Base-by-base conservation (phyloP, 2,113 vertebrate species). In the Tyrannus savana region DNA sequence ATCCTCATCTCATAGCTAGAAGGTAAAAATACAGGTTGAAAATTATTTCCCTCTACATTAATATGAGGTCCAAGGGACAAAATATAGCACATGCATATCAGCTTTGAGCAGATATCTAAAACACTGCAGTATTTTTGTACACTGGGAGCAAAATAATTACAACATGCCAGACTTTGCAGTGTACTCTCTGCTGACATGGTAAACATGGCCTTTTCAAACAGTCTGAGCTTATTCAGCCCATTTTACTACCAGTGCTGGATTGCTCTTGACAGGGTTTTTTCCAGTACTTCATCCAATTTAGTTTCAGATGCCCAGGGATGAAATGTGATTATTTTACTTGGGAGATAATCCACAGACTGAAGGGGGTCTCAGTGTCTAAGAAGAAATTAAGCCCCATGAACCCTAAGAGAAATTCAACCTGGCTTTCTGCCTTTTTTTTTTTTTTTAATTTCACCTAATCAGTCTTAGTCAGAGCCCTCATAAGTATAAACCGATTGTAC, bases 371-470 rank as follows among this genome's bases (percentile, higher is more conserved):
- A 21, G 35, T 49, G 37, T 27, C 62, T 71, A 84, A 62, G 44
- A 71, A 58, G 60, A 90, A 96, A 94, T 75, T 90, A 92, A 90
- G 28, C 31, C 23, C 9, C 1, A 0, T 58, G 31, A 92, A 62
- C 53, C 50, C 39, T 24, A 76, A 25, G 10, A 63, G 41, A 91
- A 85, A 96, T 66, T 83, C 14, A 69, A 13, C 74, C 68, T 88
- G 39, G 50, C 31, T 84, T 89, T 55, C 52, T 47, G 16, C 28
- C 58, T 55, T 56, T 39, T 62, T 64, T 14, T 42, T 53, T 72
- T 87, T 84, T 78, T 82, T 88, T 78, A 76, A 86, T 92, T 97
- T 92, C 79, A 92, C 64, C 83, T 90, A 39, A 91, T 93, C 84
- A 75, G 60, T 75, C 88, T 93, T 52, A 85, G 67, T 69, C 85